Percentiles rank a stretch among this genome's conserved stretches.
Conservation (phyloP, 2,888 invertebrate species). For the Drosophila tanythrix region DNA sequence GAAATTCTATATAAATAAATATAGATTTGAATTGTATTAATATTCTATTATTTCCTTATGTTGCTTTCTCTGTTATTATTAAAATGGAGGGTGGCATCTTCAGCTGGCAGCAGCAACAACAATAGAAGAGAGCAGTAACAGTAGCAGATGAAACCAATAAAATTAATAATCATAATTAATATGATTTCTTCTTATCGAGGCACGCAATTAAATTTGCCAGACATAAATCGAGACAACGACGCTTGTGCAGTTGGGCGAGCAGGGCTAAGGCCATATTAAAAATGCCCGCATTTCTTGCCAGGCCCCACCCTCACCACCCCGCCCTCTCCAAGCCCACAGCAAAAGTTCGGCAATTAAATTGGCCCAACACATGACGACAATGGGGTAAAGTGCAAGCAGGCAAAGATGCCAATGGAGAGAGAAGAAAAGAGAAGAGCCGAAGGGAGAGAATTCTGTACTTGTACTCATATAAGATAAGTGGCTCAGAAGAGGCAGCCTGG, state of each 20-base stretch:
- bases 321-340: neutral
- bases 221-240: conserved; percentile 56
- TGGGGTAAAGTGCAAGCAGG: conserved; percentile 47
- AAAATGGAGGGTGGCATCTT: conserved; percentile 13
- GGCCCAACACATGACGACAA: conserved; percentile 70
- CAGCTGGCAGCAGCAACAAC: conserved; percentile 6
- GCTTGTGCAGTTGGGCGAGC: neutral
- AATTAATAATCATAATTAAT: conserved; percentile 75
- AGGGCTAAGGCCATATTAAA: conserved; percentile 42
- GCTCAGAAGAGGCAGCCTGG: conserved; percentile 48
- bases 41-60: neutral
- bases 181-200: conserved; percentile 76
- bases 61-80: conserved; percentile 12
- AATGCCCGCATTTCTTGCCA: conserved; percentile 67
- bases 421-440: neutral
- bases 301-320: neutral
- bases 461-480: conserved; percentile 50
- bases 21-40: neutral
- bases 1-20: neutral
- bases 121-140: neutral
- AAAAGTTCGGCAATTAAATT: conserved; percentile 79
- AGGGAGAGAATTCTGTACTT: conserved; percentile 3
- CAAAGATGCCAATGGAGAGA: neutral
- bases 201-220: conserved; percentile 64
- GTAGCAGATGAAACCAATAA: conserved; percentile 70